Percentiles rank a stretch among this genome's conserved stretches.
These are phyloP conservation scores for Riparia riparia DNA, from an alignment of 2,113 vertebrate species.

Conservation along the genomic window DNA sequence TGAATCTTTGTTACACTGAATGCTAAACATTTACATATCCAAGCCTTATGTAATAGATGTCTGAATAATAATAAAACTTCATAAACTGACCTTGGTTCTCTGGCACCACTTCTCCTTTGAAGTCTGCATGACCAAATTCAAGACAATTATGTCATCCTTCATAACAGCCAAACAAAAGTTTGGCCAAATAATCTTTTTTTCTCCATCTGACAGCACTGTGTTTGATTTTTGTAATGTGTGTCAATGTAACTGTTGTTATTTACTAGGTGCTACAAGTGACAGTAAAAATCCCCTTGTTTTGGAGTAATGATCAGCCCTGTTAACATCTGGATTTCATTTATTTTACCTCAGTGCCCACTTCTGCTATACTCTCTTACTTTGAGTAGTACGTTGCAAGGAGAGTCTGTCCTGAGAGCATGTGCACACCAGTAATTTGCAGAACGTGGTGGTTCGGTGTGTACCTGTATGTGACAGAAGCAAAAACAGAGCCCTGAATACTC, in stretches of 20 bases:
- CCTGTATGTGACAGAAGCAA: not conserved
- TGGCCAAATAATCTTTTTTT: conserved; percentile 52
- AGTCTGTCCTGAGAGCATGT: not conserved
- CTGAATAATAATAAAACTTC: conserved; percentile 69
- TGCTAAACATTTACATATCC: conserved; percentile 62
- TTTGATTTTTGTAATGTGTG: conserved; percentile 43
- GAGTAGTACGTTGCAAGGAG: not conserved
- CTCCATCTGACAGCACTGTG: not conserved
- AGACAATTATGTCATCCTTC: conserved; percentile 72
- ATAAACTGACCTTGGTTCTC: conserved; percentile 66
- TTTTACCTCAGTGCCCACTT: conserved; percentile 36
- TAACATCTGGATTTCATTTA: conserved; percentile 50
- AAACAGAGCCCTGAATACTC: not conserved
- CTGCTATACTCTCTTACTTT: not conserved
- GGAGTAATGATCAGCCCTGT: not conserved
- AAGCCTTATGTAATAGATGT: conserved; percentile 68
- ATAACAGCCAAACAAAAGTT: conserved; percentile 72
- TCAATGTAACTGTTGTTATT: conserved; percentile 60
- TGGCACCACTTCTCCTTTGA: conserved; percentile 64
- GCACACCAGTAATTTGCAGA: not conserved
- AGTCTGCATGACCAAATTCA: conserved; percentile 70
- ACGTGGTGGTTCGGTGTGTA: not conserved
- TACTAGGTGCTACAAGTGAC: conserved; percentile 46
- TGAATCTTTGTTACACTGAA: not conserved
- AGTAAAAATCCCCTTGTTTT: conserved; percentile 46